Evolutionary conservation across 92 coral and sea anemone species (phyloP), one percentile per base, ranked within the genome.

Genomic region (Parazoanthus darwini): DNA sequence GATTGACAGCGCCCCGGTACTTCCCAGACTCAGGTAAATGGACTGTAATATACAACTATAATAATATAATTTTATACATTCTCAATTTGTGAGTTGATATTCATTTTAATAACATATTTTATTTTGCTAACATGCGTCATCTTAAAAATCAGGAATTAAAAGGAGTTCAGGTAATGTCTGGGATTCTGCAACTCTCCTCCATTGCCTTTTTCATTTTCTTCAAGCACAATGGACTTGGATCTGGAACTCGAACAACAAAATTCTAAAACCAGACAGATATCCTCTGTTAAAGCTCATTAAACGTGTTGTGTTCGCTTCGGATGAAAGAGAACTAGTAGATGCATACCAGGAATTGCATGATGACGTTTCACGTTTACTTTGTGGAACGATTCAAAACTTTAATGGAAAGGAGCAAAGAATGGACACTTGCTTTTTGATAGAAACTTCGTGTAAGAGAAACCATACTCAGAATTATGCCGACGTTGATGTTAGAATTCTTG

Each of bases 381-480:
- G 20, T 79, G 39, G 18, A 23, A 38, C 82, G 43, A 79, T 26
- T 79, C 46, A 10, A 79, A 79, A 79, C 66, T 9, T 59, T 79
- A 23, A 79, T 79, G 82, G 22, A 43, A 20, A 54, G 82, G 33
- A 79, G n/a, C 8, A 36, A 48, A 16, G 67, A 48, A 48, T 79
- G 67, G 82, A 48, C 79, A 75, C 79, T 75, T 14, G 54, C 79
- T 15, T 44, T 44, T 44, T 6, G 48, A 44, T 6, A 44, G 48
- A 44, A 44, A 44, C 48, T 44, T 44, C 48, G 48, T 44, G 7
- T 44, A 4, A 44, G 48, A 44, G 85, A 36, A 81, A 81, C 63
- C 46, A 59, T n/a, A 81, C 85, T 56, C 85, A 81, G 37, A 81
- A 81, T 35, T 81, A 81, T 81, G 85, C 85, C 9, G 85, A 81